Base-by-base conservation (phyloP, 2,113 vertebrate genomes). In the Calyptommatus sinebrachiatus region DNA sequence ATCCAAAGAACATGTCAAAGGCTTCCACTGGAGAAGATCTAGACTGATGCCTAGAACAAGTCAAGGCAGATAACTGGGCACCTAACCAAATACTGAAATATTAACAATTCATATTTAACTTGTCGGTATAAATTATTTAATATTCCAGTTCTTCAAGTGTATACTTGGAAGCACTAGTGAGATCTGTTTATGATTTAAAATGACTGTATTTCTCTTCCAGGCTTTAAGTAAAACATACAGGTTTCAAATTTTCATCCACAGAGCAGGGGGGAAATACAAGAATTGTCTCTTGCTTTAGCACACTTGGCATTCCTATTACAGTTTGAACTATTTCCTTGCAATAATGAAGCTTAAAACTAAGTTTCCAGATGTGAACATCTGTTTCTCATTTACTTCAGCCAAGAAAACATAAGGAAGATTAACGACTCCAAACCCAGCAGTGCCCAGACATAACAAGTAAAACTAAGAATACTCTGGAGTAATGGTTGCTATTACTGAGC, bases 361-460 rank as follows among this genome's bases (percentile, higher is more conserved):
- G 80, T 79, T 85, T 93, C 88, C 89, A 92, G 92, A 92, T 92
- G 89, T 89, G 83, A 92, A 91, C 90, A 95, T 92, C 87, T 92
- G 91, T 81, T 77, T 93, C 86, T 91, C 81, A 86, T 91, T 92
- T 92, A 76, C 85, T 48, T 0, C 68, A 24, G 74, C 87, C 89
- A 86, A 88, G 75, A 90, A 93, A 92, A 89, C 77, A 79, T 63
- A 77, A 86, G 82, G 82, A 91, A 92, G 88, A 92, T 88, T 77
- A 92, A 93, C 20, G 1, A 84, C 77, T 93, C 89, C 88, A 35
- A 87, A 83, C 21, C 68, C 5, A 4, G 77, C 5, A 62, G 45
- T 90, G 84, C 76, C 83, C 84, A 92, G 86, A 91, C 88, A 88
- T 86, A 92, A 88, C 28, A 86, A 4, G 24, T n/a, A 88, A 85